Evolutionary conservation across 35 echinoderm and acorn worm genomes (phyloP), one percentile per base, ranked within the genome.

Genomic region (Hemicentrotus pulcherrimus): DNA sequence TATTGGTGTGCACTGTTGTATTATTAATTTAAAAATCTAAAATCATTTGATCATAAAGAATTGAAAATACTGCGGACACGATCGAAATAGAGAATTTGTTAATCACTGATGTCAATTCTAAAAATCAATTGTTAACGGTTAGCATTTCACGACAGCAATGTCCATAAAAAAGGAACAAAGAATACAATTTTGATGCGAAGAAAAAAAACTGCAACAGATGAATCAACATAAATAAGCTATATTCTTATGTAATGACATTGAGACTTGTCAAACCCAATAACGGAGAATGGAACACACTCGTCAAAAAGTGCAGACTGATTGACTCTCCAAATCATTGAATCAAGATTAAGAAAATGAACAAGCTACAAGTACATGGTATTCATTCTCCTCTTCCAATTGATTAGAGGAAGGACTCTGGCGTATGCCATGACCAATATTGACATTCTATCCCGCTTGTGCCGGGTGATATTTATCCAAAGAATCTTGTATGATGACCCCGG

Each of bases 401-500:
- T 78, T 78, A 78, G 65, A 78, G 65, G 65, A 78, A 78, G 24
- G 5, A 78, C 65, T 28, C 19, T 78, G 65, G 65, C 65, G 65
- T 78, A 78, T 78, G 65, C 22, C 65, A 78, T 78, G 65, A 78
- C 65, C 19, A 90, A 90, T 90, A 90, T 90, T 90, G 88, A 32
- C 88, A 41, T 78, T 78, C 65, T 78, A 78, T 78, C 65, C 65
- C 65, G 65, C 65, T 78, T 28, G 24, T 78, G 65, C 65, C 19
- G 65, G 65, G 65, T 78, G 65, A 90, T 47, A 90, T 33, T 90
- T 33, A 33, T 47, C 32, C 88, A 90, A 47, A 33, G 88, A 90
- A 90, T 47, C 88, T 90, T 30, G 32, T 35, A 90, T 90, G 32
- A 90, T 90, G 46, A 90, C 88, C 88, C 88, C 88, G 19, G 88